Conservation (phyloP, 2,888 invertebrate species). For the Agriotes lineatus region DNA sequence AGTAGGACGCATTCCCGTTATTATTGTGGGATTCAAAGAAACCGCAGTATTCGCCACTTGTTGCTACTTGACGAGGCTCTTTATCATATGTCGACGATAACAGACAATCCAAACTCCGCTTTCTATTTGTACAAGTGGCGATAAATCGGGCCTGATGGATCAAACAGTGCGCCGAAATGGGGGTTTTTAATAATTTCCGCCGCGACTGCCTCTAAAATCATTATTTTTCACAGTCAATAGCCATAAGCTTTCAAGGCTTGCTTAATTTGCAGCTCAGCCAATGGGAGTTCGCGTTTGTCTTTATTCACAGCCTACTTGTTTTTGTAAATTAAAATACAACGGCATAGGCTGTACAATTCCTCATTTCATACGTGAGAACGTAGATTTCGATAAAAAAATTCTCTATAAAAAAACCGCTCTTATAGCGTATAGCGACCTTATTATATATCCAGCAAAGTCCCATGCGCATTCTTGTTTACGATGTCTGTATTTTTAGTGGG, state of each 20-base stretch:
- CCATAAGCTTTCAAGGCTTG: constrained; percentile 29
- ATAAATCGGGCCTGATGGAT: not conserved
- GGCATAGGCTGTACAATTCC: constrained; percentile 2
- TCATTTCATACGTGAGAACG: constrained; percentile 9
- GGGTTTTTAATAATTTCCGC: constrained; percentile 15
- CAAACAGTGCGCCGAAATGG: constrained; percentile 7
- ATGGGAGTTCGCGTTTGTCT: constrained; percentile 17
- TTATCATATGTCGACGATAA: constrained; percentile 22
- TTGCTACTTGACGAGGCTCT: constrained; percentile 38
- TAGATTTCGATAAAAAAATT: not conserved
- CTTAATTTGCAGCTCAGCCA: constrained; percentile 31
- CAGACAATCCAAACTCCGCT: not conserved
- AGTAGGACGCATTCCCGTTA: constrained; percentile 44
- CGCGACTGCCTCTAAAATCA: constrained; percentile 24
- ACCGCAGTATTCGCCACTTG: constrained; percentile 41
- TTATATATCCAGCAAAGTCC: not conserved
- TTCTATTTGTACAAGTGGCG: not conserved
- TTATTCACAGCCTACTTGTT: constrained; percentile 17
- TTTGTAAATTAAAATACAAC: constrained; percentile 18
- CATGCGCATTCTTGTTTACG: constrained; percentile 26
- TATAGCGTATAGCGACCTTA: constrained; percentile 8
- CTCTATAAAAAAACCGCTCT: not conserved
- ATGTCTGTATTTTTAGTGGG: constrained; percentile 22
- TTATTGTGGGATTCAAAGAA: constrained; percentile 33
- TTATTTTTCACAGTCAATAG: constrained; percentile 38